Percentiles rank a stretch among this genome's conserved stretches.
Conservation (phyloP, 2,113 vertebrate genomes). For the Aegotheles bennettii region DNA sequence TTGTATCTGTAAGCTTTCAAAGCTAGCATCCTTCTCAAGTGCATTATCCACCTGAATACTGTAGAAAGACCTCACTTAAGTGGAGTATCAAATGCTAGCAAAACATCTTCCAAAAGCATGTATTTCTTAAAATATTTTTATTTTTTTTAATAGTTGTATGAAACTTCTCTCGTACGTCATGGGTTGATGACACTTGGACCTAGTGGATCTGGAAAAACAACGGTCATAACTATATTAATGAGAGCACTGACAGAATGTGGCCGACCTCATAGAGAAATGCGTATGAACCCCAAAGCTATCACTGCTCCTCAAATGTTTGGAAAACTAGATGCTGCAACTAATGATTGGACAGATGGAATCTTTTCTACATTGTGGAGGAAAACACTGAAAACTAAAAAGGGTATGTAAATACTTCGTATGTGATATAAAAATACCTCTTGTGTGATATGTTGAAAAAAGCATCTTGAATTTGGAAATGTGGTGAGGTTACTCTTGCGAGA, state of each 20-base stretch:
- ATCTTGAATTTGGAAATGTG: neutral
- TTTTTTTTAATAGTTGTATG: conserved; percentile 65
- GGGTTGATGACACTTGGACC: conserved; percentile 80
- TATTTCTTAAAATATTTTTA: neutral
- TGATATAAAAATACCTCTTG: neutral
- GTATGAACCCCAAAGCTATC: conserved; percentile 82
- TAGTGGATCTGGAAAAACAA: conserved; percentile 79
- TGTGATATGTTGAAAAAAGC: neutral
- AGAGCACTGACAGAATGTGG: conserved; percentile 74
- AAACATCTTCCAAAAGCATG: neutral
- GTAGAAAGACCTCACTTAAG: neutral
- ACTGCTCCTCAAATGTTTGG: conserved; percentile 82
- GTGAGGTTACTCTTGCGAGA: neutral
- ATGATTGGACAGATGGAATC: conserved; percentile 83
- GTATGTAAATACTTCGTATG: conserved; percentile 3
- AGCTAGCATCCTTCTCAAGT: neutral
- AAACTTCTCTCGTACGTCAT: conserved; percentile 77
- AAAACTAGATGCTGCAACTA: conserved; percentile 77
- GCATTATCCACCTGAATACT: neutral
- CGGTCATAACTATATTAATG: conserved; percentile 73
- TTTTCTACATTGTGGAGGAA: conserved; percentile 81
- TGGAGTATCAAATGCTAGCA: neutral
- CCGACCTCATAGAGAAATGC: conserved; percentile 72
- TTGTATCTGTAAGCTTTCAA: neutral
- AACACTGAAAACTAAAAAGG: conserved; percentile 78